Evolutionary conservation across 1,140 invertebrate genomes (phyloP), one percentile per base, ranked within the genome.

Genomic region (Trachymyrmex septentrionalis): DNA sequence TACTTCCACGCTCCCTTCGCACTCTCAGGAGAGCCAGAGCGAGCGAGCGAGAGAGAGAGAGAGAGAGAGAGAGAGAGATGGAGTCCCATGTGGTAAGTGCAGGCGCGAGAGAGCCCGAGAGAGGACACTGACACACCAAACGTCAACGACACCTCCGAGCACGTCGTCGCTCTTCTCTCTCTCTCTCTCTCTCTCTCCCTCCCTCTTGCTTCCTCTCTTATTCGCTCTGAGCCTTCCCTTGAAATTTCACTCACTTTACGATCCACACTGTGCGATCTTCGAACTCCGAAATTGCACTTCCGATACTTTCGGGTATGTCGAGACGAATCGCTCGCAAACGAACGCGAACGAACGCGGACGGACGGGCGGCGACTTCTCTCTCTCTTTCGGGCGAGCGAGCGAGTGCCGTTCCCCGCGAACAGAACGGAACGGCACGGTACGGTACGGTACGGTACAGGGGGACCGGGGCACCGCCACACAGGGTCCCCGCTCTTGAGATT

Each of bases 111-210:
- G 48, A 73, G 67, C 77, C 59, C 64, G 73, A 80, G 75, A 91
- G 85, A 91, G 92, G 91, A 92, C 92, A 93, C 92, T 92, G 92
- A 93, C 92, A 93, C 91, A 92, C 77, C 85, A 93, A 92, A 93
- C 92, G 92, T 93, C 92, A 93, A 93, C 91, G 92, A 91, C 91
- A 93, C 92, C 85, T 75, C n/a, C 16, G 48, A 59, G 64, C 88
- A 89, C 81, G 76, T 85, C 86, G 90, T 90, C 63, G 73, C 6
- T 21, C 44, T 21, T 71, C 21, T 71, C 27, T 63, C 78, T 63
- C 59, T 53, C 27, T 82, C 67, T 53, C n/a, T 82, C 61, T 21
- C 27, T 48, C 63, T 63, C 27, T 82, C 61, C 19, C 27, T 48
- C 63, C 53, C 21, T 14, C 2, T n/a, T 6, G 16, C 63, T 38